Conservation (phyloP, 2,113 vertebrate genomes). For the Petrocephalus microphthalmus region DNA sequence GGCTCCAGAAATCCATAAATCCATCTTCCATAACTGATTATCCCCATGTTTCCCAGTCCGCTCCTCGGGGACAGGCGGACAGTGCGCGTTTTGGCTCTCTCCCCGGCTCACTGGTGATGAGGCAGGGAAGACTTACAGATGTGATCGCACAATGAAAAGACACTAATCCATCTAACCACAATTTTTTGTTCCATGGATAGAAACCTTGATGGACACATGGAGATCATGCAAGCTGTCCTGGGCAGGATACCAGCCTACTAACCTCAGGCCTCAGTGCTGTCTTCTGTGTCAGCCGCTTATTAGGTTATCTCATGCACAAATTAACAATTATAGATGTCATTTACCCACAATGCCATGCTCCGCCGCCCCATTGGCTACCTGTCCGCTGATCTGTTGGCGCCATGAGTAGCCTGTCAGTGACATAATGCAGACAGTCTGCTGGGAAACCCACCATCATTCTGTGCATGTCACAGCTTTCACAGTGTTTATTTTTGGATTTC, state of each 20-base stretch:
- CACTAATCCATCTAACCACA: background rate
- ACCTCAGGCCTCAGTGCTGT: background rate
- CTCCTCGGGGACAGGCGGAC: background rate
- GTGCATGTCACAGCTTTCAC: background rate
- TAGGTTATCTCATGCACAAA: background rate
- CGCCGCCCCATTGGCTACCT: background rate
- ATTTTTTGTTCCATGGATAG: background rate
- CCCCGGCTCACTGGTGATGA: background rate
- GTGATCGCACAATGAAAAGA: background rate
- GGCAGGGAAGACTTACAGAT: background rate
- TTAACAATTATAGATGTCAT: background rate
- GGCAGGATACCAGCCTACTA: background rate
- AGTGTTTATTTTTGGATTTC: background rate
- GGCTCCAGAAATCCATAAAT: background rate
- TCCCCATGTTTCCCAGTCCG: background rate
- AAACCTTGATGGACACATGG: background rate
- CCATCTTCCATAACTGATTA: background rate
- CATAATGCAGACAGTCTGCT: background rate
- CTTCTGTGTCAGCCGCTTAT: background rate
- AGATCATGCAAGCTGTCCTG: background rate
- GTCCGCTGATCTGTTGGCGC: background rate
- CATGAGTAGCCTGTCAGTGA: background rate
- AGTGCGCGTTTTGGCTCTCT: background rate
- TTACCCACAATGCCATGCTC: background rate
- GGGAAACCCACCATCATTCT: background rate